Conservation (phyloP, 2,113 vertebrate species). For the Silurus asotus region DNA sequence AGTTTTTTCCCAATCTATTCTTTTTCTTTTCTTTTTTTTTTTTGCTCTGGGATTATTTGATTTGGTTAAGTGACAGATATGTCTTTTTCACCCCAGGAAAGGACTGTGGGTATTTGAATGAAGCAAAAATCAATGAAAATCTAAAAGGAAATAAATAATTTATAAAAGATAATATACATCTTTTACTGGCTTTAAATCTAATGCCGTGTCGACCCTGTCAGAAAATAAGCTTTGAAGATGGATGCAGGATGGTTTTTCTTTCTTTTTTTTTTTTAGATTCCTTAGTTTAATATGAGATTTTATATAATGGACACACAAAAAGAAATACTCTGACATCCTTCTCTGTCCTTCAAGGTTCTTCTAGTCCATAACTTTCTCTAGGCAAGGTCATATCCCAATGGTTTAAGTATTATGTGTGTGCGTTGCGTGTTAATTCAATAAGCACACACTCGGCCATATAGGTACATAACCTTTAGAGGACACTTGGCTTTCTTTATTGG, state of each 20-base stretch:
- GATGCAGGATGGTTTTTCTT: constrained; percentile 61
- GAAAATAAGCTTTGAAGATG: constrained; percentile 60
- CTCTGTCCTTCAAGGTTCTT: constrained; percentile 62
- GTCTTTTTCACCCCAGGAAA: constrained; percentile 5
- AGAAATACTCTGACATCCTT: constrained; percentile 63
- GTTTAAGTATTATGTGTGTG: constrained; percentile 20
- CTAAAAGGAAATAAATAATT: not conserved
- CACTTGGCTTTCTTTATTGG: constrained; percentile 58
- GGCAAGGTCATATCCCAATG: constrained; percentile 58
- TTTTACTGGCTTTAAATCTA: constrained; percentile 72
- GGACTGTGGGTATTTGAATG: not conserved
- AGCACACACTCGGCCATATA: constrained; percentile 55
- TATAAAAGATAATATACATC: constrained; percentile 52
- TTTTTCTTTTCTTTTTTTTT: constrained; percentile 37
- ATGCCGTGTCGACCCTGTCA: constrained; percentile 50
- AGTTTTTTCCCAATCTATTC: not conserved
- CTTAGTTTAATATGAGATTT: constrained; percentile 65
- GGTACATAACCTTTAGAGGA: constrained; percentile 59
- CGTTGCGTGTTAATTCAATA: constrained; percentile 48
- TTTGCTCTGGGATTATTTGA: not conserved
- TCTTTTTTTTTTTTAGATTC: constrained; percentile 49
- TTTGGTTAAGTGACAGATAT: constrained; percentile 8
- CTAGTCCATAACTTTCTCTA: constrained; percentile 59
- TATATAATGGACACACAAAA: constrained; percentile 56
- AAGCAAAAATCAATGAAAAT: not conserved